Evolutionary conservation across 2,888 invertebrate species (phyloP), one percentile per base, ranked within the genome.

Genomic region (Heteromyza rotundicornis): DNA sequence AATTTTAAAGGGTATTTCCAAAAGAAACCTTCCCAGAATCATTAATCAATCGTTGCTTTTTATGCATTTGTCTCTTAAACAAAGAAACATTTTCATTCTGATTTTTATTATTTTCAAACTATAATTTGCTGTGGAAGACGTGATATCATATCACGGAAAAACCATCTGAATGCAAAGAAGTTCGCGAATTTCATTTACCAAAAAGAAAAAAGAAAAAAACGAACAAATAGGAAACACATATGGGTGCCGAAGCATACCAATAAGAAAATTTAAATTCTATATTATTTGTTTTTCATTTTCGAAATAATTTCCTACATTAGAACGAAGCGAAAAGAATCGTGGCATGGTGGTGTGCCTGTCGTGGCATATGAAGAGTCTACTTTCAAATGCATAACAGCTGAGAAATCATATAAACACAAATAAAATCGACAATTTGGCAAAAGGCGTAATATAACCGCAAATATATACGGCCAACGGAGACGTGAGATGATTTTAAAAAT

Each of bases 351-450:
- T 70, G 71, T 76, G 76, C 67, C 60, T 75, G 70, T 52, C 68
- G 64, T 65, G 68, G 22, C 52, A 61, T 57, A 53, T 62, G 62
- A 62, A 59, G 17, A 51, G 51, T 58, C 66, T 68, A 70, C 72
- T 79, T 79, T 64, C 70, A 75, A 77, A 80, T 78, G 74, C 73
- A 77, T 73, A 76, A 72, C 78, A 76, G 74, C 73, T 76, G 72
- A 73, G 70, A 73, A 74, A 75, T 72, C 76, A 74, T 76, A 79
- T 77, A 78, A 79, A 74, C 77, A 77, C 76, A 76, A 76, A 77
- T 77, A 75, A 78, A 79, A 79, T 75, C 70, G 74, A 72, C 75
- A 75, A 72, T 78, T 78, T 71, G 75, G 76, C 74, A 74, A 74
- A n/a, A 75, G 74, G 68, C 74, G 62, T 49, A 36, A 19, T 54